Percentiles rank a stretch among this genome's conserved stretches.
phyloP scores from a whole-genome alignment of 2,888 invertebrate genomes.

The Dorcus hopei region DNA sequence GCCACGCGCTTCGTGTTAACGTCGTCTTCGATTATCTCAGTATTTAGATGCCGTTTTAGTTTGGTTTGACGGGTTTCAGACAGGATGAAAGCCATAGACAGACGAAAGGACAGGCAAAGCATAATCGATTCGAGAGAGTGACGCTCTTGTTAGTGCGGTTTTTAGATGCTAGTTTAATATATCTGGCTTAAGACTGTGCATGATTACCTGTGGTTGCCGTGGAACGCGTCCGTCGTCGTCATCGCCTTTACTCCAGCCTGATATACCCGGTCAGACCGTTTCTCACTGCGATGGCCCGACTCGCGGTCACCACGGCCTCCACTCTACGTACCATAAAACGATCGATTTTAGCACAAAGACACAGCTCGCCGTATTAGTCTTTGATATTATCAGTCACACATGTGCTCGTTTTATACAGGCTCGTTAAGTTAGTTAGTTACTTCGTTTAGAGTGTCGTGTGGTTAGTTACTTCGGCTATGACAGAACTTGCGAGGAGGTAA shows the following conservation, averaged over 20 bases:
- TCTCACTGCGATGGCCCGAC: constrained; percentile 27
- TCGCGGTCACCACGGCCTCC: constrained; percentile 39
- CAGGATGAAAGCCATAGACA: constrained; percentile 48
- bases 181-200: constrained; percentile 45
- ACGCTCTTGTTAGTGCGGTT: constrained; percentile 29
- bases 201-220: constrained; percentile 46
- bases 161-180: constrained; percentile 36
- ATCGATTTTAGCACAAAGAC: constrained; percentile 40
- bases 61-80: constrained; percentile 43
- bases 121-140: constrained; percentile 36
- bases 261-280: constrained; percentile 17
- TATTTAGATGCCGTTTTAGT: constrained; percentile 33
- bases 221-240: constrained; percentile 30
- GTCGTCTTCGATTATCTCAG: constrained; percentile 30
- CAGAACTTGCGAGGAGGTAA: constrained; percentile 48
- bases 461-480: constrained; percentile 8
- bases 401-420: neutral
- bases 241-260: constrained; percentile 29
- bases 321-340: constrained; percentile 47
- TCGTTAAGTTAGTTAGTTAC: neutral
- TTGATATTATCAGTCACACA: neutral
- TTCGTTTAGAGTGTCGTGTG: constrained; percentile 18
- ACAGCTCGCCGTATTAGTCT: constrained; percentile 24
- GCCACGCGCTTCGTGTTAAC: constrained; percentile 33
- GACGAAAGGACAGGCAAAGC: constrained; percentile 46